Conservation (phyloP, 2,113 vertebrate species). For the Oncorhynchus tshawytscha region DNA sequence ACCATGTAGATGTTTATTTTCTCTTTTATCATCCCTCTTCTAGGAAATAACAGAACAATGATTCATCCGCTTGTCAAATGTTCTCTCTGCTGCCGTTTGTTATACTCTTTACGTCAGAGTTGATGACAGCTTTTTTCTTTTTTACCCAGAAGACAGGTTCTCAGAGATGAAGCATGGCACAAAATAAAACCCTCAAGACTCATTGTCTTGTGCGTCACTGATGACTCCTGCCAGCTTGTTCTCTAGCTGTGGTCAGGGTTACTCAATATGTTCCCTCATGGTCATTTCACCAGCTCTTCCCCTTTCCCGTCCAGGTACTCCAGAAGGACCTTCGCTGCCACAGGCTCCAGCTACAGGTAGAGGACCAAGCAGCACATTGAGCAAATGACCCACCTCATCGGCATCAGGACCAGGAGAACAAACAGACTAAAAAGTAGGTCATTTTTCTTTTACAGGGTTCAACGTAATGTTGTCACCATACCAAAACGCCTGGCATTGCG, state of each 20-base stretch:
- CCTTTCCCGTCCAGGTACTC: slow-evolving; percentile 74
- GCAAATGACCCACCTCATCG: slow-evolving; percentile 54
- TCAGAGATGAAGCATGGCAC: slow-evolving; percentile 56
- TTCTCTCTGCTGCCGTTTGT: slow-evolving; percentile 69
- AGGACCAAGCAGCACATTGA: slow-evolving; percentile 82
- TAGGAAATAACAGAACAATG: slow-evolving; percentile 74
- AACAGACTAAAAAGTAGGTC: slow-evolving; percentile 70
- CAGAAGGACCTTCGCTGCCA: slow-evolving; percentile 76
- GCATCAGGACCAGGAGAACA: too few relatives aligned
- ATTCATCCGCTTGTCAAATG: slow-evolving; percentile 74
- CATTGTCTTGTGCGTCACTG: not conserved
- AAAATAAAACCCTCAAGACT: slow-evolving; percentile 58
- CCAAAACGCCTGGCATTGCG: too few relatives aligned
- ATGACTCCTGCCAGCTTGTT: slow-evolving; percentile 13
- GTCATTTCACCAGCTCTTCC: not conserved
- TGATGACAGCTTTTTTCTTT: slow-evolving; percentile 3
- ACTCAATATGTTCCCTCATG: not conserved
- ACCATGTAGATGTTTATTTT: slow-evolving; percentile 67
- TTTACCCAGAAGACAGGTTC: slow-evolving; percentile 45
- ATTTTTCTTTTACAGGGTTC: not conserved
- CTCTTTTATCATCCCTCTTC: slow-evolving; percentile 66
- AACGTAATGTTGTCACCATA: not conserved
- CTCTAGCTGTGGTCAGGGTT: slow-evolving; percentile 9
- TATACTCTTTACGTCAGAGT: slow-evolving; percentile 69
- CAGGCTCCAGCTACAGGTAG: slow-evolving; percentile 83